Conservation (phyloP, 2,797 vertebrate genomes). For the Melanotaenia pygmaea region DNA sequence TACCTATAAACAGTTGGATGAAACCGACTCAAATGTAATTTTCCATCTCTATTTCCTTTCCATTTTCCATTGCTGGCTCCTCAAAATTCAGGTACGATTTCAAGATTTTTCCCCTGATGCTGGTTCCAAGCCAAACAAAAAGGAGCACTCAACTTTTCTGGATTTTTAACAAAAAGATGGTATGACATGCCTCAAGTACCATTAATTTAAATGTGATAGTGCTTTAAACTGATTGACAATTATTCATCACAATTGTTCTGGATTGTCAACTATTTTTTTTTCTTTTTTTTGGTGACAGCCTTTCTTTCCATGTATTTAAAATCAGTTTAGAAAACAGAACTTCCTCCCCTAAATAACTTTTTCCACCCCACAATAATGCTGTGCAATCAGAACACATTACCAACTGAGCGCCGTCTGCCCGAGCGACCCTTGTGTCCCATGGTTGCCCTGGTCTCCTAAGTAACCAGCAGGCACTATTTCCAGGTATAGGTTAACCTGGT, state of each 20-base stretch:
- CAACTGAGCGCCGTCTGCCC: slow-evolving; percentile 69
- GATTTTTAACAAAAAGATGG: background rate
- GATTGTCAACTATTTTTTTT: background rate
- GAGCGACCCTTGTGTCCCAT: slow-evolving; percentile 65
- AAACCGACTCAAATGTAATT: background rate
- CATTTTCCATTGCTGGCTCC: too few relatives aligned
- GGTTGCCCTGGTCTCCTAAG: slow-evolving; percentile 43
- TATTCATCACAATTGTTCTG: background rate
- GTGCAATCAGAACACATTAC: slow-evolving; percentile 68
- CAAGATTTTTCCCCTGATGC: background rate
- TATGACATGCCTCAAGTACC: background rate
- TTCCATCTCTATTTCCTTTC: background rate
- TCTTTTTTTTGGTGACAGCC: background rate
- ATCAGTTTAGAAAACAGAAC: background rate
- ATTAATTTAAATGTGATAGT: background rate
- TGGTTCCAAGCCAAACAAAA: background rate
- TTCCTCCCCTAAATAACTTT: background rate
- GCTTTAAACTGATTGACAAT: background rate
- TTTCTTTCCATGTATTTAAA: background rate
- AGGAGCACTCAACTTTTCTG: too few relatives aligned
- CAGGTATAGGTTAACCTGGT: slow-evolving; percentile 38
- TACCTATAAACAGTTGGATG: background rate
- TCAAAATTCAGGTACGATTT: too few relatives aligned
- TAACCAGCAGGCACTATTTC: slow-evolving; percentile 43
- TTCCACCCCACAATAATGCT: slow-evolving; percentile 13